Evolutionary conservation across 2,888 invertebrate genomes (phyloP), one percentile per base, ranked within the genome.

Genomic region (Drosophila diplacantha): DNA sequence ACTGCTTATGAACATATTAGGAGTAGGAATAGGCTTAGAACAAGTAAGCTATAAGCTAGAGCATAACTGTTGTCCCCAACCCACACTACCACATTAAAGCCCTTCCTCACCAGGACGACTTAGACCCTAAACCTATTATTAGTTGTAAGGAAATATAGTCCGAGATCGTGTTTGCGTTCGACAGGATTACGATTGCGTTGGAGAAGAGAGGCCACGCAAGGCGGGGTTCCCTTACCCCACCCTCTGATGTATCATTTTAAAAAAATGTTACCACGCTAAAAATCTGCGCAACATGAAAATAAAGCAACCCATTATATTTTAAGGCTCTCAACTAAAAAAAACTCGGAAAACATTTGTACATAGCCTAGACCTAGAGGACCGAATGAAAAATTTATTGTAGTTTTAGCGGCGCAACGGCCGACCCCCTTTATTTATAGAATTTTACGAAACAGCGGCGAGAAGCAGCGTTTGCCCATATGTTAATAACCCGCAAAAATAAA

Each of bases 21-120:
- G 29, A 49, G 62, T 79, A 76, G 75, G 49, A 53, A 34, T 79
- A 76, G 76, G 49, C 41, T 32, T 79, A 73, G 71, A 59, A 73
- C 55, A 58, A 64, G 43, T 78, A 69, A 81, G 78, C 79, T 78
- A 72, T 74, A 78, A 78, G 78, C 81, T 78, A 78, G 81, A 70
- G 51, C 74, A 69, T 69, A 72, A 72, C 51, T 58, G 61, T 71
- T 70, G 55, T 51, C 51, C 55, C 51, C 35, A 24, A 24, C n/a
- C 20, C n/a, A n/a, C 29, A 14, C 31, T 18, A 44, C 44, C 35
- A 12, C 26, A 32, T 11, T 22, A 46, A 14, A 35, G 22, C 20
- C 11, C 32, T 9, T 24, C 31, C 38, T 29, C 29, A 16, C 38
- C 43, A 44, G 9, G 43, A 37, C 29, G 35, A 47, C 35, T 39